Base-by-base conservation (phyloP, 2,797 vertebrate genomes). In the Cuculus canorus region DNA sequence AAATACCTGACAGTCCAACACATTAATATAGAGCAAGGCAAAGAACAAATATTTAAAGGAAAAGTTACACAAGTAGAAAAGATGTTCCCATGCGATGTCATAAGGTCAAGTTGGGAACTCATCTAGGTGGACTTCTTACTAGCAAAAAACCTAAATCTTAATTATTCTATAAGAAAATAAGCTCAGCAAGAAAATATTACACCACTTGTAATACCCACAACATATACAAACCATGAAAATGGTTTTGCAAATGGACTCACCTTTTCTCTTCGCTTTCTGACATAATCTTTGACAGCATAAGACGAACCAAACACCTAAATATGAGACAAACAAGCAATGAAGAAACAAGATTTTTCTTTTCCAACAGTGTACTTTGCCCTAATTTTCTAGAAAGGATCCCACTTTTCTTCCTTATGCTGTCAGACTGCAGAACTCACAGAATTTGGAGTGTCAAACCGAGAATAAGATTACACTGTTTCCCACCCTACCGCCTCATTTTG, bases 261-360 rank as follows among this genome's bases (percentile, higher is more conserved):
- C 98, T 98, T 77, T 78, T 96, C 86, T 98, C 97, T 75, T 98
- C 96, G 70, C 91, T 96, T 32, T 97, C 95, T 84, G 91, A 90
- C 83, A 97, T 96, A 80, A 98, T 48, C 93, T 95, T 96, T 84
- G 98, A 98, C 82, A 99, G 97, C 71, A 81, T 90, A 64, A 99
- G 98, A 86, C 97, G 97, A 95, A 99, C 95, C 96, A 99, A 98
- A 98, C 98, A 99, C 95, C 99, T 99, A 95, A 64, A 95, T 59
- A 63, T 52, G 61, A 97, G 82, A 94, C 60, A 94, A 94, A 95
- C 12, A 85, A 33, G 61, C 50, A 83, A 86, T 28, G 37, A 81
- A 79, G 23, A 92, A 94, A 63, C 17, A 73, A 43, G 37, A 66
- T 5, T 11, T 24, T 11, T 24, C 11, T 50, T 63, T 77, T 48